Conservation (phyloP, 2,888 invertebrate species). For the Melinopterus prodromus region DNA sequence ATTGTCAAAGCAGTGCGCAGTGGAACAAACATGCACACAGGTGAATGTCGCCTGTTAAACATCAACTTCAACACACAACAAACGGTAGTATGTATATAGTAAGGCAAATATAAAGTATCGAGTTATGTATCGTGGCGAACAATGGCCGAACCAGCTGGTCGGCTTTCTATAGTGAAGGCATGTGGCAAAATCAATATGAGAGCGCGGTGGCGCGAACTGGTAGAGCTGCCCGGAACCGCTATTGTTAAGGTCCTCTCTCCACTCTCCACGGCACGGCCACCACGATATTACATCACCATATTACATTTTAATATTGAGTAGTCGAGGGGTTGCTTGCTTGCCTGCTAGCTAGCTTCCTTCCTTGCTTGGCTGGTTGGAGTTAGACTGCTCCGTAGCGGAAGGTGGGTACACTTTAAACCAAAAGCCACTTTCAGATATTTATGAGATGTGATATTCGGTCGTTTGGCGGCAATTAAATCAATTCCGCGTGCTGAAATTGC, state of each 20-base stretch:
- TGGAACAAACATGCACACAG: slow-evolving; percentile 17
- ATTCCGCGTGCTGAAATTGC: slow-evolving; percentile 24
- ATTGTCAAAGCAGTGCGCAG: neutral
- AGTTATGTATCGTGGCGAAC: slow-evolving; percentile 39
- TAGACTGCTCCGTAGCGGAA: slow-evolving; percentile 27
- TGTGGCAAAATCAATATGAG: slow-evolving; percentile 56
- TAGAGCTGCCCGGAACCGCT: slow-evolving; percentile 57
- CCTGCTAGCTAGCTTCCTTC: slow-evolving; percentile 26
- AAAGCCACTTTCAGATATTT: slow-evolving; percentile 34
- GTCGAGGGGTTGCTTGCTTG: slow-evolving; percentile 28
- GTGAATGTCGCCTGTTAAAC: slow-evolving; percentile 21
- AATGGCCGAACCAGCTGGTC: slow-evolving; percentile 50
- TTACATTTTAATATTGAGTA: slow-evolving; percentile 44
- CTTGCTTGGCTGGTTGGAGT: slow-evolving; percentile 31
- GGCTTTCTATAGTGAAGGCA: slow-evolving; percentile 49
- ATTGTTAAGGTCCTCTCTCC: slow-evolving; percentile 50
- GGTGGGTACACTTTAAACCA: slow-evolving; percentile 30
- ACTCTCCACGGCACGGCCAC: slow-evolving; percentile 43
- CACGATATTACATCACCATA: slow-evolving; percentile 45
- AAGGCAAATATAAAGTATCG: slow-evolving; percentile 37
- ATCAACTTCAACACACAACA: neutral
- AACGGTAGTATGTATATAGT: neutral
- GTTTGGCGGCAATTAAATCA: slow-evolving; percentile 36
- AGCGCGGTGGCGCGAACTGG: slow-evolving; percentile 56
- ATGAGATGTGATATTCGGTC: slow-evolving; percentile 33